phyloP scores from a whole-genome alignment of 2,797 vertebrate genomes.

The Epinephelus awoara region DNA sequence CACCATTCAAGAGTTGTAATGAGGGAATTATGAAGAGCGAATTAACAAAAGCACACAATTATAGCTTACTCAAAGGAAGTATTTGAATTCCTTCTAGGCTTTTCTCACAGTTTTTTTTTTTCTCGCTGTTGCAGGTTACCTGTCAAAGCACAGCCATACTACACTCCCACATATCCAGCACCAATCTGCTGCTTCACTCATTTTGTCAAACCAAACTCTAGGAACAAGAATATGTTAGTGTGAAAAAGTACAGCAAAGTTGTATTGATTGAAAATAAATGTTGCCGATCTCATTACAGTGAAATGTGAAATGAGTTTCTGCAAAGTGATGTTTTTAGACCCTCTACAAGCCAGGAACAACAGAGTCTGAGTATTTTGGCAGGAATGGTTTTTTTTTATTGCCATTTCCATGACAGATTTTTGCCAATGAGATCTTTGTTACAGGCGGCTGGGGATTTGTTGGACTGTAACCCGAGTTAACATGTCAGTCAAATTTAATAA shows the following conservation, averaged over 20 bases:
- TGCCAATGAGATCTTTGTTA: conserved; percentile 79
- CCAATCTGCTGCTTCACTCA: conserved; percentile 55
- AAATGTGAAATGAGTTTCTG: conserved; percentile 68
- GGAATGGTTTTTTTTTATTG: conserved; percentile 53
- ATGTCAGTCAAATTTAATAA: conserved; percentile 78
- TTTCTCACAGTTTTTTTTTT: conserved; percentile 17
- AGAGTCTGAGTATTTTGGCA: conserved; percentile 70
- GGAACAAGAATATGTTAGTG: conserved; percentile 49
- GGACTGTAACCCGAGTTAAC: conserved; percentile 74
- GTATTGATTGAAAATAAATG: conserved; percentile 72
- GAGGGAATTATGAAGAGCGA: conserved; percentile 79
- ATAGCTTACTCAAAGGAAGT: conserved; percentile 66
- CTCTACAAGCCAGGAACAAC: conserved; percentile 75
- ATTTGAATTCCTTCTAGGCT: conserved; percentile 64
- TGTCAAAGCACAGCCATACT: conserved; percentile 57
- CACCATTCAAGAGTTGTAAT: conserved; percentile 79
- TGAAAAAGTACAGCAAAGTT: conserved; percentile 44
- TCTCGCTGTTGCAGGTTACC: conserved; percentile 59
- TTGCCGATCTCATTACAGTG: conserved; percentile 70
- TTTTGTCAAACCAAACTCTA: conserved; percentile 58
- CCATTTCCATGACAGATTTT: conserved; percentile 69
- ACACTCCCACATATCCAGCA: conserved; percentile 54
- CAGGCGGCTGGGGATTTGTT: conserved; percentile 64
- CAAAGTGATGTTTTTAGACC: conserved; percentile 73
- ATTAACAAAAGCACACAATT: conserved; percentile 81